Evolutionary conservation across 2,888 invertebrate species (phyloP), one percentile per base, ranked within the genome.

Genomic region (Cyrtodaria siliqua): DNA sequence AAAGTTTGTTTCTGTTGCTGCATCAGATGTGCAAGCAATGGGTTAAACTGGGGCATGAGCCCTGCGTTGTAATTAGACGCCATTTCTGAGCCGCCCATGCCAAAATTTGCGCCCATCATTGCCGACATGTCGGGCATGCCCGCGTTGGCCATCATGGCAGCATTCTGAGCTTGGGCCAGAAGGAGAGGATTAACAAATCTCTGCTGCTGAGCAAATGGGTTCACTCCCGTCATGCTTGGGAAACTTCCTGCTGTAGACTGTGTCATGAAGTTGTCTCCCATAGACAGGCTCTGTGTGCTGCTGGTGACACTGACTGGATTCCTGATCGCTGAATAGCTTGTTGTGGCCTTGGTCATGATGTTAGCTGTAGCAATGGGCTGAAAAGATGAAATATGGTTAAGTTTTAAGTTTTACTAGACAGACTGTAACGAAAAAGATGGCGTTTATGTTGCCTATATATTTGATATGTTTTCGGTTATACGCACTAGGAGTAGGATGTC

Each of bases 341-440:
- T 59, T 29, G 50, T 23, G 18, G 79, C 56, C 38, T 75, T 67
- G n/a, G 74, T 71, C 40, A 79, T 63, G 20, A 79, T 79, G 47
- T 79, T 75, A 1, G 79, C 79, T 26, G 75, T 64, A 33, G 80
- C 80, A 18, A 76, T 80, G 14, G 80, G 80, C 80, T 80, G 76
- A 72, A 80, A 80, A 20, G 1, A 66, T 4, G 33, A 33, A 33
- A 33, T 33, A n/a, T n/a, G n/a, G n/a, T n/a, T n/a, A n/a, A n/a
- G n/a, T n/a, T n/a, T n/a, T n/a, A n/a, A n/a, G n/a, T n/a, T n/a
- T n/a, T n/a, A n/a, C n/a, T n/a, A n/a, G n/a, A n/a, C n/a, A n/a
- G n/a, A n/a, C n/a, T n/a, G n/a, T n/a, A n/a, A n/a, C 18, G 29
- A 38, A 27, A 42, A 40, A 6, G 24, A 20, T 59, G 9, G 40